These are phyloP conservation scores for Entomobrya multifasciata DNA, from an alignment of 2,888 invertebrate genomes.

Conservation along the genomic window DNA sequence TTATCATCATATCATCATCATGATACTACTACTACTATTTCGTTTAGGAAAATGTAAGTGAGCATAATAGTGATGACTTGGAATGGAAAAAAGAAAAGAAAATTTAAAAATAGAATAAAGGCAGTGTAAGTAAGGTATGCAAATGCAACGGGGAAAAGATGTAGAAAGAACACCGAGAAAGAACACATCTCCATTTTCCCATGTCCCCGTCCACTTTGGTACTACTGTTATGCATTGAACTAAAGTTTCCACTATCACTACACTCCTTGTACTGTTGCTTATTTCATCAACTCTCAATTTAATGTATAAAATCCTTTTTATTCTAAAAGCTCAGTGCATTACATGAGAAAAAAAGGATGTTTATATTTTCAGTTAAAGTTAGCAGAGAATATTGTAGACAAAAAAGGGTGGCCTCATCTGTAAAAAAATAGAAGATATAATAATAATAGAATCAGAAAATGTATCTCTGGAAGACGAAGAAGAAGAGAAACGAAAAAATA, in stretches of 20 bases:
- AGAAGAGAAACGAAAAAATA: slow-evolving; percentile 3
- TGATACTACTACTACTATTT: not conserved
- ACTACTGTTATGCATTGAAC: too few species aligned
- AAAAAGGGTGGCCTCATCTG: slow-evolving; percentile 17
- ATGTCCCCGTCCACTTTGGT: not conserved
- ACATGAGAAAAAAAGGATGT: not conserved
- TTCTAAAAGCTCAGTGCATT: not conserved
- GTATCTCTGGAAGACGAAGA: too few species aligned
- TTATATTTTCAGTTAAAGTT: not conserved
- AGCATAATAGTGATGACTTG: not conserved
- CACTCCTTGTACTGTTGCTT: slow-evolving; percentile 39
- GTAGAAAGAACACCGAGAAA: not conserved
- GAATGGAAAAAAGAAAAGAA: slow-evolving; percentile 10
- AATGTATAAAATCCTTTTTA: slow-evolving; percentile 35
- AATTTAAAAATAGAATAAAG: not conserved
- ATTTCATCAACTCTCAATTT: slow-evolving; percentile 55
- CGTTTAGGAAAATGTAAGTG: slow-evolving; percentile 9
- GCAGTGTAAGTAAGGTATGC: not conserved
- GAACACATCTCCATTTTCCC: slow-evolving; percentile 6
- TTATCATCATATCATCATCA: slow-evolving; percentile 49
- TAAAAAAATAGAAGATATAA: slow-evolving; percentile 20
- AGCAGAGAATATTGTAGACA: slow-evolving; percentile 32
- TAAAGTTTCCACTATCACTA: not conserved
- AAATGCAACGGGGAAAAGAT: too few species aligned
- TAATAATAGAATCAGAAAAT: slow-evolving; percentile 42